A percentile compares a stretch with the other conserved stretches of the same genome.
These are phyloP conservation scores for Heliconius eleuchia DNA, from an alignment of 1,140 invertebrate genomes.

Conservation along the genomic window DNA sequence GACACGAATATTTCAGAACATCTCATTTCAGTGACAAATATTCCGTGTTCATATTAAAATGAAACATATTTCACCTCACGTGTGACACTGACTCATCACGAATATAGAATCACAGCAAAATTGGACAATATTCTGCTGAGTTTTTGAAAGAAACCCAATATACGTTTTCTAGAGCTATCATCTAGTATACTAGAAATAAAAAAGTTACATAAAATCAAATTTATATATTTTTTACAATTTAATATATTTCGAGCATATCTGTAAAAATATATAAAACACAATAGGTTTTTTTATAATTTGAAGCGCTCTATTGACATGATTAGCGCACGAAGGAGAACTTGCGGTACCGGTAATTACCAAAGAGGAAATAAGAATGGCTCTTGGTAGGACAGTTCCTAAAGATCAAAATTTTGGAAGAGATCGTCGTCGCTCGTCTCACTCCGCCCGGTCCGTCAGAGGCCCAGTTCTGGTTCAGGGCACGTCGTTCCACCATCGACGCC, in stretches of 20 bases:
- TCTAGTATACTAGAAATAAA: not conserved
- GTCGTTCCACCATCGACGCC: too few species aligned
- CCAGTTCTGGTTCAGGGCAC: too few species aligned
- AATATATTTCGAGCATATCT: not conserved
- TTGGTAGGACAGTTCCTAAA: too few species aligned
- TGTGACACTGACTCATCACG: not conserved
- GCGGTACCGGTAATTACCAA: too few species aligned
- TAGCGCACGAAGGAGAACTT: too few species aligned
- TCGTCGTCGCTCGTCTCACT: too few species aligned
- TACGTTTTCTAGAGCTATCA: not conserved
- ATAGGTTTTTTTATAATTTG: not conserved
- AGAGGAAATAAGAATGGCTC: too few species aligned
- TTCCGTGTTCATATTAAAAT: slow-evolving; percentile 4
- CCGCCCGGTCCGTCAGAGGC: too few species aligned
- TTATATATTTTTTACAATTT: too few species aligned
- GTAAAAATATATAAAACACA: not conserved
- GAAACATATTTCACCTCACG: not conserved
- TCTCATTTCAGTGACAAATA: not conserved
- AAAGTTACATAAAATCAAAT: too few species aligned
- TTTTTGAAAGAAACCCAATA: not conserved
- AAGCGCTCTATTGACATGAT: not conserved
- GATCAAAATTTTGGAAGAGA: too few species aligned
- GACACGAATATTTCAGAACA: not conserved
- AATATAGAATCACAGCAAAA: not conserved
- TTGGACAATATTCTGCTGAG: not conserved